Base-by-base conservation (phyloP, 2,797 vertebrate genomes). In the Alectoris magna region DNA sequence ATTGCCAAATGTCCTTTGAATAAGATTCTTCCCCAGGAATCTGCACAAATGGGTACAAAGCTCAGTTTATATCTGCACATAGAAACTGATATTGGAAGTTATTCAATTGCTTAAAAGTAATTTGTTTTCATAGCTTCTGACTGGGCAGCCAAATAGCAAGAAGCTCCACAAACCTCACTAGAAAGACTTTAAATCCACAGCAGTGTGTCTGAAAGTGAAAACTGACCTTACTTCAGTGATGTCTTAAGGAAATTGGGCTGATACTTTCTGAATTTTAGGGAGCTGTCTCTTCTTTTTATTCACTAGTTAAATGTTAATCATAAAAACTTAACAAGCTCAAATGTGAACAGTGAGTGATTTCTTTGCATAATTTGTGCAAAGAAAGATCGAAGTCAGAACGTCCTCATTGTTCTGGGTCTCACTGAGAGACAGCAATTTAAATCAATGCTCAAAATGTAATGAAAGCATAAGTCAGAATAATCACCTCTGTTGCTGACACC, bases 41-140 rank as follows among this genome's bases (percentile, higher is more conserved):
- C 41, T n/a, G 21, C 34, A 62, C 46, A 85, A 88, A 88, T 24
- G 23, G 10, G 16, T 55, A 69, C 67, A 86, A 88, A 91, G 4
- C 17, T 87, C 34, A 91, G 38, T 91, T 92, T 92, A 77, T 88
- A 90, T 86, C 64, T 90, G 59, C 63, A 73, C 59, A 48, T 34
- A 66, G 36, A 74, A 91, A 83, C 76, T 72, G 83, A 83, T 86
- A 70, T 34, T 91, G 56, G 55, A 93, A 86, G 27, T 81, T 90
- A 82, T 72, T 90, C 74, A 79, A 68, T 81, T 84, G 27, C 41
- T 91, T 75, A 82, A 89, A 93, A 91, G 15, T 44, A 81, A 86
- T 66, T 93, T 92, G 15, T 90, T 93, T 79, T 91, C 69, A 69
- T 74, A 85, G 53, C 69, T 82, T 82, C 39, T 87, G 75, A 56